Percentiles rank a stretch among this genome's conserved stretches.
Evolutionary conservation across 2,113 vertebrate species (phyloP).

Genomic region (Gracilinanus agilis): DNA sequence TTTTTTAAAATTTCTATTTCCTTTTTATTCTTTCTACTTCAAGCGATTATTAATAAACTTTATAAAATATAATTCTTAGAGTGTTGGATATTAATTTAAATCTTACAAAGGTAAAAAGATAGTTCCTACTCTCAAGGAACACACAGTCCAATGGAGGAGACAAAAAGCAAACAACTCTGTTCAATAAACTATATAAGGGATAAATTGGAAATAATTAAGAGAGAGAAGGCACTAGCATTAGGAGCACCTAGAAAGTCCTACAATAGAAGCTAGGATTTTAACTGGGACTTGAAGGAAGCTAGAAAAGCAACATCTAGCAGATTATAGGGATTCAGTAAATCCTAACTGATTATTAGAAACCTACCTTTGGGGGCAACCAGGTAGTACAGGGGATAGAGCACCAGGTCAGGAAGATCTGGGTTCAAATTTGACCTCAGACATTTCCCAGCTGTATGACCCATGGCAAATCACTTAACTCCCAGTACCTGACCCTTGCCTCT

Average conservation of each 20-base stretch:
- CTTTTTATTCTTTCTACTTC: too few relatives aligned
- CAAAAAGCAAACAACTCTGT: background rate
- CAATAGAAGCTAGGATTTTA: background rate
- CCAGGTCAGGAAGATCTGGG: too few relatives aligned
- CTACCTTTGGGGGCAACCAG: background rate
- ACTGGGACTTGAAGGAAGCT: background rate
- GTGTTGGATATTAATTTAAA: too few relatives aligned
- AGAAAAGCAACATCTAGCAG: background rate
- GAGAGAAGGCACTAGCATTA: background rate
- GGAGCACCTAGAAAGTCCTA: background rate
- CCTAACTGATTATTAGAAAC: background rate
- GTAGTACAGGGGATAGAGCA: too few relatives aligned
- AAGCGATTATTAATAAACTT: too few relatives aligned
- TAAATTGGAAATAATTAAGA: background rate
- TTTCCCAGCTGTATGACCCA: too few relatives aligned
- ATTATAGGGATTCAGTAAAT: background rate
- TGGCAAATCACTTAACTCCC: too few relatives aligned
- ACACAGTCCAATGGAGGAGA: background rate
- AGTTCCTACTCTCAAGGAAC: background rate
- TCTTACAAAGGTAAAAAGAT: background rate
- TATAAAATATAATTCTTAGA: too few relatives aligned
- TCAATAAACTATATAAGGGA: background rate
- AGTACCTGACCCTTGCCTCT: too few relatives aligned
- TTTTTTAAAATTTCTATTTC: too few relatives aligned
- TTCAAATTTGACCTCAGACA: too few relatives aligned